These are phyloP conservation scores for Pterocles burchelli DNA, from an alignment of 2,113 vertebrate species.

Conservation along the genomic window DNA sequence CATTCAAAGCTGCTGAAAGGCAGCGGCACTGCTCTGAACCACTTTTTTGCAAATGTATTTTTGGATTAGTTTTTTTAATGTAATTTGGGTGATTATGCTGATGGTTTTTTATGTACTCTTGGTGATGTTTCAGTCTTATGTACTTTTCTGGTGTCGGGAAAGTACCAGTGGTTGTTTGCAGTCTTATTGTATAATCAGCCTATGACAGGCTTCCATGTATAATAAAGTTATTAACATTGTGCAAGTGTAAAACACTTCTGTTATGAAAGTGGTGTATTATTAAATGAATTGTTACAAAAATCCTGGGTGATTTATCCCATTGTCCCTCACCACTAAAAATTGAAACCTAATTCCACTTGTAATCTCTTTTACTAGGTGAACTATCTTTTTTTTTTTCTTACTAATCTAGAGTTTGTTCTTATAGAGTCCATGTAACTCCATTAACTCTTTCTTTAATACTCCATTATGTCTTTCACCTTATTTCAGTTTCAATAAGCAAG, in stretches of 20 bases:
- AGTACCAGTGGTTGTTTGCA: constrained; percentile 81
- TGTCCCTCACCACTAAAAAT: constrained; percentile 63
- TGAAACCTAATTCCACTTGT: constrained; percentile 44
- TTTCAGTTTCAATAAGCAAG: constrained; percentile 59
- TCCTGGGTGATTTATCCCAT: constrained; percentile 72
- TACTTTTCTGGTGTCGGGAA: constrained; percentile 79
- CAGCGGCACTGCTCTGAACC: constrained; percentile 81
- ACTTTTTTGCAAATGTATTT: constrained; percentile 81
- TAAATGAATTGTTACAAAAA: constrained; percentile 77
- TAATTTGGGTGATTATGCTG: constrained; percentile 79
- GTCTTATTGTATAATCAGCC: constrained; percentile 83
- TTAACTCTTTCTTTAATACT: constrained; percentile 67
- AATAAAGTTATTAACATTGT: constrained; percentile 84
- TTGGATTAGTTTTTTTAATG: constrained; percentile 80
- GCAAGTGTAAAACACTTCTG: constrained; percentile 84
- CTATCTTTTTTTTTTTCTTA: constrained; percentile 24
- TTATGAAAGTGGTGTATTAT: constrained; percentile 82
- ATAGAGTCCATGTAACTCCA: constrained; percentile 68
- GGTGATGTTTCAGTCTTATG: constrained; percentile 80
- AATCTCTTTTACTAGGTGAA: constrained; percentile 63
- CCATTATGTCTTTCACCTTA: constrained; percentile 63
- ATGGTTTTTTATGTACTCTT: constrained; percentile 81
- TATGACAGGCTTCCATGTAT: constrained; percentile 80
- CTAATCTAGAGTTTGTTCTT: constrained; percentile 66
- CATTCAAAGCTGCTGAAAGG: constrained; percentile 74